phyloP scores from a whole-genome alignment of 2,797 vertebrate genomes.

The Sitta carolinensis region DNA sequence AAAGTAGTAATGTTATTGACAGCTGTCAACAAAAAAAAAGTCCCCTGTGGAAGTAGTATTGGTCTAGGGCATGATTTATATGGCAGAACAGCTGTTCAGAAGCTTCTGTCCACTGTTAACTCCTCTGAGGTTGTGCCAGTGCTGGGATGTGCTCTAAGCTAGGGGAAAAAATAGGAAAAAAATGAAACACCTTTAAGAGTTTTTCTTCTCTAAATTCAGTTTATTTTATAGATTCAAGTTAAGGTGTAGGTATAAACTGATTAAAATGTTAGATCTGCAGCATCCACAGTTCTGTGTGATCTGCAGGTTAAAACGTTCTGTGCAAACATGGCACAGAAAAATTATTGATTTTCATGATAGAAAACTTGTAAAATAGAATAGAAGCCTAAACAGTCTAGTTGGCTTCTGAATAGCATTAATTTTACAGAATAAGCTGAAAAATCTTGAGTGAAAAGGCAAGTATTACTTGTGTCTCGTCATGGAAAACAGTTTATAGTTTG shows the following conservation, averaged over 20 bases:
- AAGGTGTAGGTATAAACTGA: background rate
- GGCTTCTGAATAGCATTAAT: background rate
- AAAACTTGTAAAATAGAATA: background rate
- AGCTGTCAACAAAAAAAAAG: background rate
- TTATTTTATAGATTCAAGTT: background rate
- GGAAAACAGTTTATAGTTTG: conserved; percentile 10
- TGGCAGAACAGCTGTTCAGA: background rate
- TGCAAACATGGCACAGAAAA: background rate
- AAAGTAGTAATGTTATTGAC: background rate
- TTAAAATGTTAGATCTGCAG: background rate
- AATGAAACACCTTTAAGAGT: background rate
- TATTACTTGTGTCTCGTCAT: conserved; percentile 13
- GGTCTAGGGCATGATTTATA: background rate
- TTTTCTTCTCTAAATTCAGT: background rate
- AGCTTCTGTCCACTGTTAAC: background rate
- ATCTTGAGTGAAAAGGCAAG: background rate
- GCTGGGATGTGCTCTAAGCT: background rate
- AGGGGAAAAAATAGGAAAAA: background rate
- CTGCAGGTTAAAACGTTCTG: background rate
- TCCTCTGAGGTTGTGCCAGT: background rate
- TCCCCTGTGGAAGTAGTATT: background rate
- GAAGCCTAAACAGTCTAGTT: background rate
- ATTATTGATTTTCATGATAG: background rate
- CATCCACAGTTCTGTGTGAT: background rate
- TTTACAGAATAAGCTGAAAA: background rate